These are phyloP conservation scores for Furcula furcula DNA, from an alignment of 2,888 invertebrate species.

Conservation along the genomic window DNA sequence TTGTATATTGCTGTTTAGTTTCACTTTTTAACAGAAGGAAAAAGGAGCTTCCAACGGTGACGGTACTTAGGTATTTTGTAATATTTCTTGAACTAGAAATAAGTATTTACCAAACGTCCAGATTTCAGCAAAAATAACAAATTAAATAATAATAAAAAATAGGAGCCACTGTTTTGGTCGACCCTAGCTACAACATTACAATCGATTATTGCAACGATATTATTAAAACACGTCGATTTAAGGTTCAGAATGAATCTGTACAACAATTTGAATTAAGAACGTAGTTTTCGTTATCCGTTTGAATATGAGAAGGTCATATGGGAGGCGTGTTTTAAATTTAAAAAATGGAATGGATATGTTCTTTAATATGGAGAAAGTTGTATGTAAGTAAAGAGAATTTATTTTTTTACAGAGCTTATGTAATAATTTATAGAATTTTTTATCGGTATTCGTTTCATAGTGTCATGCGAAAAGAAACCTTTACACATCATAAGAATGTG, in stretches of 20 bases:
- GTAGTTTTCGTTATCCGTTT: conserved; percentile 13
- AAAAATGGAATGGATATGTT: conserved; percentile 15
- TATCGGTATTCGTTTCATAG: neutral
- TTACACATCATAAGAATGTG: neutral
- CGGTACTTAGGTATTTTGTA: too few relatives aligned
- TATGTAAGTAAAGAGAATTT: conserved; percentile 1
- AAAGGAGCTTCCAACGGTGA: too few relatives aligned
- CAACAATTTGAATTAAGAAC: conserved; percentile 23
- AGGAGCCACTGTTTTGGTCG: too few relatives aligned
- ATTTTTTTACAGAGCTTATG: conserved; percentile 2
- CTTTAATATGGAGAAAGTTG: conserved; percentile 16
- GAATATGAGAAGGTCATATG: conserved; percentile 23
- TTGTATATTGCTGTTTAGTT: too few relatives aligned
- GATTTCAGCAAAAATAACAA: too few relatives aligned
- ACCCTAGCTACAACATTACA: conserved; percentile 13
- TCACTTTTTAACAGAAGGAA: too few relatives aligned
- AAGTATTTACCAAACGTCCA: too few relatives aligned
- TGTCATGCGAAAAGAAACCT: neutral
- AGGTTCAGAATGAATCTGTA: conserved; percentile 19
- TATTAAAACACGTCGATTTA: conserved; percentile 22
- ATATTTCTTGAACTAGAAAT: too few relatives aligned
- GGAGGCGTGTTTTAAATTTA: conserved; percentile 20
- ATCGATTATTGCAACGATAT: conserved; percentile 9
- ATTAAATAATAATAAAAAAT: too few relatives aligned
- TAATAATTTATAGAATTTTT: conserved; percentile 3